A percentile compares a stretch with the other conserved stretches of the same genome.
These are phyloP conservation scores for Phyllostomus discolor DNA, from an alignment of 2,113 vertebrate species.

Conservation along the genomic window DNA sequence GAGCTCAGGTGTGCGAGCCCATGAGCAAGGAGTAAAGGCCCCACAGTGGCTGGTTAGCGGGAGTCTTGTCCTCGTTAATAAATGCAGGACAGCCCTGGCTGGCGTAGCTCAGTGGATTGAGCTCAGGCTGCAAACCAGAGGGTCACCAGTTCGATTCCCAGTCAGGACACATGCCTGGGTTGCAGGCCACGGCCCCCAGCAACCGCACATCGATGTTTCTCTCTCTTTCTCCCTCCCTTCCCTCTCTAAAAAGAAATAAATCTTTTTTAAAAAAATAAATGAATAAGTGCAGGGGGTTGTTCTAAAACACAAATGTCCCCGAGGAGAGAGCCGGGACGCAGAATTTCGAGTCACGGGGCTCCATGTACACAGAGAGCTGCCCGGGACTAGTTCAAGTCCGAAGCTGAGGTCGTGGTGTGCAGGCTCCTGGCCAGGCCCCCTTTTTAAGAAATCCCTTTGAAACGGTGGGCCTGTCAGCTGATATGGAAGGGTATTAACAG, in stretches of 20 bases:
- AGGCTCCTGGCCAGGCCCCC: not conserved
- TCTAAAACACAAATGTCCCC: not conserved
- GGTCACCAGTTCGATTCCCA: too few relatives aligned
- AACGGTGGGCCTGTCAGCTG: not conserved
- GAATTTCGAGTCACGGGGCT: too few relatives aligned
- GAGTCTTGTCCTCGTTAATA: not conserved
- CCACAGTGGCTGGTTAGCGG: not conserved
- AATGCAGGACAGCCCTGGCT: not conserved
- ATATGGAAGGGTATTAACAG: not conserved
- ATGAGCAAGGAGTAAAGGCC: not conserved
- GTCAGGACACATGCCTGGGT: too few relatives aligned
- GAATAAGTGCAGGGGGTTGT: not conserved
- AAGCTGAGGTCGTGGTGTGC: not conserved
- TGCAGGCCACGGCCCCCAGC: too few relatives aligned
- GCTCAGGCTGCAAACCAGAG: too few relatives aligned
- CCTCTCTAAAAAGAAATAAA: too few relatives aligned
- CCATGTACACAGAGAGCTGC: not conserved
- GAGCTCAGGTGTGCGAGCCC: not conserved
- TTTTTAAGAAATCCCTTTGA: slow-evolving; percentile 17
- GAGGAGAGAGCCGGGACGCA: not conserved
- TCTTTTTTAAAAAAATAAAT: not conserved
- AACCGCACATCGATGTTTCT: too few relatives aligned
- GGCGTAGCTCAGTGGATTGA: too few relatives aligned
- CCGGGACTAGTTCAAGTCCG: not conserved
- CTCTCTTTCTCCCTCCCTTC: too few relatives aligned